These are phyloP conservation scores for Ceratoteleas bidentatus DNA, from an alignment of 1,140 invertebrate species.

Conservation along the genomic window DNA sequence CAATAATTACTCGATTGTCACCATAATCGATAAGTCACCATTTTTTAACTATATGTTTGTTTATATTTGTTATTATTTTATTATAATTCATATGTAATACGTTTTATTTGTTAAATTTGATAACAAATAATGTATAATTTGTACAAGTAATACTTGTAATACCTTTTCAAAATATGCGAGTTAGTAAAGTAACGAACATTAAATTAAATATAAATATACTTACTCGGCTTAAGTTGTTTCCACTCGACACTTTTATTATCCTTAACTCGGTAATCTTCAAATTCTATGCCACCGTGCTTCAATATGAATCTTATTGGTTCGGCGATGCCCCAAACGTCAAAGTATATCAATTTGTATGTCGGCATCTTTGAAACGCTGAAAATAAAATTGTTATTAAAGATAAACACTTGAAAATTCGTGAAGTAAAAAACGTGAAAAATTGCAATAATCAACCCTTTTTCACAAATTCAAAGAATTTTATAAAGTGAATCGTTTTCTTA, in stretches of 20 bases:
- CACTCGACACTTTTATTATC: conserved; percentile 75
- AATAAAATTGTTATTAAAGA: conserved; percentile 5
- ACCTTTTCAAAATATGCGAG: not conserved
- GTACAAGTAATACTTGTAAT: no score
- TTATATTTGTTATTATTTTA: no score
- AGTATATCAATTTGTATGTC: conserved; percentile 83
- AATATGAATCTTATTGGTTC: conserved; percentile 87
- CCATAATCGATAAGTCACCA: no score
- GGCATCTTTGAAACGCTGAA: conserved; percentile 22
- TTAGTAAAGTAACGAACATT: not conserved
- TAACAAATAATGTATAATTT: no score
- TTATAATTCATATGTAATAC: no score
- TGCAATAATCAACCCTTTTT: not conserved
- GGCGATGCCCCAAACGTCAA: conserved; percentile 85
- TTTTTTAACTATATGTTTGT: no score
- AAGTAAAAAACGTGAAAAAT: not conserved
- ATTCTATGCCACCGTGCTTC: conserved; percentile 84
- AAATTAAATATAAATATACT: conserved; percentile 54
- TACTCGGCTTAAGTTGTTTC: conserved; percentile 81
- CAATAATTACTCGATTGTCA: no score
- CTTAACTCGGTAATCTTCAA: conserved; percentile 84
- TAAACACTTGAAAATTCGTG: not conserved
- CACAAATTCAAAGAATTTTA: not conserved
- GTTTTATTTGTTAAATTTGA: no score
- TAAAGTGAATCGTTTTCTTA: not conserved